phyloP scores from a whole-genome alignment of 2,888 invertebrate genomes.

The Anarsia innoxiella region DNA sequence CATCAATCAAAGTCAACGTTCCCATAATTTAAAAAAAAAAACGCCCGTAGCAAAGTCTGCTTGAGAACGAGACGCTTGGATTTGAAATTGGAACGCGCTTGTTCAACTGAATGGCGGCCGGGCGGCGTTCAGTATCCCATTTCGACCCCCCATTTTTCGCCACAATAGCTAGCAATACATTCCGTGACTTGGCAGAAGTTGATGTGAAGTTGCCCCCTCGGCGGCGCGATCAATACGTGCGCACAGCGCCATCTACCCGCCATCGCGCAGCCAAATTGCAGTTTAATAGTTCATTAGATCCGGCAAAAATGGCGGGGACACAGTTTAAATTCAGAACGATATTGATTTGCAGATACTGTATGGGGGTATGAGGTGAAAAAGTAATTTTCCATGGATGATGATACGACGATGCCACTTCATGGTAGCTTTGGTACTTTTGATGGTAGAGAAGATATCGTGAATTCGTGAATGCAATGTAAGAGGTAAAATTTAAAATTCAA shows the following conservation, averaged over 20 bases:
- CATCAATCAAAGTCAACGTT: slow-evolving; percentile 13
- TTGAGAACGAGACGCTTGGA: slow-evolving; percentile 3
- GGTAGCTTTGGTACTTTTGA: too few species aligned
- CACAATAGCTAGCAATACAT: slow-evolving; percentile 73
- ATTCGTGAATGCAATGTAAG: too few species aligned
- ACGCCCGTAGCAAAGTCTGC: slow-evolving; percentile 1
- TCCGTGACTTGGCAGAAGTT: slow-evolving; percentile 73
- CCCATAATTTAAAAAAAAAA: slow-evolving; percentile 6
- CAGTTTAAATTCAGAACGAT: slow-evolving; percentile 70
- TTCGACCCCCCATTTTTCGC: slow-evolving; percentile 68
- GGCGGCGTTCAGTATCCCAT: slow-evolving; percentile 45
- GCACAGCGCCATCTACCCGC: slow-evolving; percentile 67
- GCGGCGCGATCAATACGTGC: slow-evolving; percentile 68
- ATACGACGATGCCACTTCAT: too few species aligned
- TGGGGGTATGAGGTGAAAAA: too few species aligned
- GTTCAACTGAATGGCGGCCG: slow-evolving; percentile 35
- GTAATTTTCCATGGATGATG: too few species aligned
- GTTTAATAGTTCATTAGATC: slow-evolving; percentile 76
- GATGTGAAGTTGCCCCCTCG: slow-evolving; percentile 59
- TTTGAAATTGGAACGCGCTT: slow-evolving; percentile 8
- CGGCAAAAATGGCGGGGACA: slow-evolving; percentile 70
- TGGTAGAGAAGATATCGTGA: too few species aligned
- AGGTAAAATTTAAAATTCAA: too few species aligned
- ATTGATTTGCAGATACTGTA: too few species aligned
- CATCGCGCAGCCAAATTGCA: slow-evolving; percentile 74